phyloP scores from a whole-genome alignment of 2,888 invertebrate species.

The Rapana venosa region DNA sequence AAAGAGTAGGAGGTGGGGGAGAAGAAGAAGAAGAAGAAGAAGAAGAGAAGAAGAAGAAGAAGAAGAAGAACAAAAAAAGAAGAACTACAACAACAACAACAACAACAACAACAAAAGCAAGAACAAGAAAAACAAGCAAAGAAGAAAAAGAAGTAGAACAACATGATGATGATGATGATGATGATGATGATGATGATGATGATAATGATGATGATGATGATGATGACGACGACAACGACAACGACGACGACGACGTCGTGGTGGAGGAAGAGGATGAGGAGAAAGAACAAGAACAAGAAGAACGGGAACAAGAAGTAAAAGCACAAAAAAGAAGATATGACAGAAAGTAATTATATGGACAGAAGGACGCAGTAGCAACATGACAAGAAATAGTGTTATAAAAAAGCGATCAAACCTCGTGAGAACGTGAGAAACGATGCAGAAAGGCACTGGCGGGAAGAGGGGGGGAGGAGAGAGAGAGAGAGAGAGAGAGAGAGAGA shows the following conservation, averaged over 20 bases:
- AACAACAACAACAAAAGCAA: not conserved
- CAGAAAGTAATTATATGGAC: no score
- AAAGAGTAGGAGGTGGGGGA: not conserved
- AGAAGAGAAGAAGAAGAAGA: slow-evolving; percentile 27
- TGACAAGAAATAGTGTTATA: no score
- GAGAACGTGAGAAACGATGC: no score
- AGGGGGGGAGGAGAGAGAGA: no score
- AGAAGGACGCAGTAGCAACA: no score
- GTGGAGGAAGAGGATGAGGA: not conserved
- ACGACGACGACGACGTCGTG: no score
- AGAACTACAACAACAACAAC: not conserved
- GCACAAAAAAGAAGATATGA: no score
- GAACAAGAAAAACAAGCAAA: slow-evolving; percentile 32
- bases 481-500: no score
- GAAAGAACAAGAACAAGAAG: not conserved
- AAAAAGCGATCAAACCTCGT: no score
- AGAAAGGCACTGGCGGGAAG: no score
- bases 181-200: not conserved
- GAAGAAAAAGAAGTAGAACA: no score
- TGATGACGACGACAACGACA: not conserved
- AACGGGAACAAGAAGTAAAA: no score
- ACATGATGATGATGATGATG: not conserved
- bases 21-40: slow-evolving; percentile 5
- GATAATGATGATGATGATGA: slow-evolving; percentile 22
- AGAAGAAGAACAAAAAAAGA: not conserved